Conservation (phyloP, 2,797 vertebrate genomes). For the Oreochromis mossambicus region DNA sequence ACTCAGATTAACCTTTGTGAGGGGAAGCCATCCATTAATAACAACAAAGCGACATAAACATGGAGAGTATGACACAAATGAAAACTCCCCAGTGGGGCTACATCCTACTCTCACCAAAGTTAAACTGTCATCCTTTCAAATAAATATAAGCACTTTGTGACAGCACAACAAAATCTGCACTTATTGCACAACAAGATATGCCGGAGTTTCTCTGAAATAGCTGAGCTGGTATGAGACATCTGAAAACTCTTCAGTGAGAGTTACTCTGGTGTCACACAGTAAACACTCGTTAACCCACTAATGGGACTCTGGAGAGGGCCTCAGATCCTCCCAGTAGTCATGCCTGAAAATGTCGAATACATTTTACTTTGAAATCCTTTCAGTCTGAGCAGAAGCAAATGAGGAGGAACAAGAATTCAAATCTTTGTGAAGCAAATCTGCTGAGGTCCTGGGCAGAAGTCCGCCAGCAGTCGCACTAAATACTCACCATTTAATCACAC, state of each 20-base stretch:
- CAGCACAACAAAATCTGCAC: background rate
- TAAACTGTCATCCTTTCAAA: background rate
- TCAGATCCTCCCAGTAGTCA: background rate
- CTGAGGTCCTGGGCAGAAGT: background rate
- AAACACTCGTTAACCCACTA: conserved; percentile 23
- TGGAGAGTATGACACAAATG: background rate
- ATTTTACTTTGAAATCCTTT: conserved; percentile 12
- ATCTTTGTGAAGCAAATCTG: background rate
- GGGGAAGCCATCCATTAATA: background rate
- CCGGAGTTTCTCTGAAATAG: background rate
- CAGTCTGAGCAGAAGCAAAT: background rate
- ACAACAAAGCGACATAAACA: background rate
- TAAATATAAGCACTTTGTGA: background rate
- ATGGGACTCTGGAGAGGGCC: conserved; percentile 10
- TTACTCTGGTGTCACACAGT: conserved; percentile 12
- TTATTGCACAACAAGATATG: background rate
- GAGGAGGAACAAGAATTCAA: background rate
- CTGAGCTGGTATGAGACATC: background rate
- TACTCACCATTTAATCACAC: background rate
- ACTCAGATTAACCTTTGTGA: background rate
- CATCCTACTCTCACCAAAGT: background rate
- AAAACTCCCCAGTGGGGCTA: background rate
- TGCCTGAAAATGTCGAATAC: background rate
- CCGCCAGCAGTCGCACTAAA: background rate
- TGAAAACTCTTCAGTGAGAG: background rate